Conservation (phyloP, 2,113 vertebrate genomes). For the Lophius piscatorius region DNA sequence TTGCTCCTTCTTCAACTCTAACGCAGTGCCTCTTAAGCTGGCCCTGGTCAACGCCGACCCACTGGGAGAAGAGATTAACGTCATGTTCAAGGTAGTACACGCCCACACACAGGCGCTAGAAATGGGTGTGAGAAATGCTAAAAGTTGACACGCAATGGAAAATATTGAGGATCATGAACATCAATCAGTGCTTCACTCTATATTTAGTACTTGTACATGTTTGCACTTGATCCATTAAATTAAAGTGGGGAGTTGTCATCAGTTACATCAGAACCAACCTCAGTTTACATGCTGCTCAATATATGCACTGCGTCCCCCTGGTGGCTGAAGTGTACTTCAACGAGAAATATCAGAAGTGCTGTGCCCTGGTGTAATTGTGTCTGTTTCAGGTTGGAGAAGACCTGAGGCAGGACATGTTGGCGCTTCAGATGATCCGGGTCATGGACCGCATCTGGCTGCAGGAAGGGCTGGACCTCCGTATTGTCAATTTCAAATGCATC, state of each 20-base stretch:
- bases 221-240: too few relatives aligned
- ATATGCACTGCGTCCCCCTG: slow-evolving; percentile 52
- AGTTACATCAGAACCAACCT: too few relatives aligned
- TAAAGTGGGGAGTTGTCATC: too few relatives aligned
- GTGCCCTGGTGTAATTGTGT: neutral
- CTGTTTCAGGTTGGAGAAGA: slow-evolving; percentile 91
- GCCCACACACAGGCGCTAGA: neutral
- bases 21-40: slow-evolving; percentile 94
- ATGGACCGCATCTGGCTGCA: slow-evolving; percentile 99
- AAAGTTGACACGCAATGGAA: neutral
- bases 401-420: slow-evolving; percentile 97
- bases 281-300: neutral
- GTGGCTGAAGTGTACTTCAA: slow-evolving; percentile 29
- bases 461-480: slow-evolving; percentile 95
- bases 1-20: slow-evolving; percentile 99
- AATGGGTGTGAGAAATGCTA: neutral
- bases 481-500: slow-evolving; percentile 97
- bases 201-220: neutral
- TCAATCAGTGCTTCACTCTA: neutral
- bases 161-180: neutral
- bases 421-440: slow-evolving; percentile 98
- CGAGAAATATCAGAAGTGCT: neutral
- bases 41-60: slow-evolving; percentile 93
- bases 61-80: slow-evolving; percentile 95
- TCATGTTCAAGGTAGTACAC: slow-evolving; percentile 97